phyloP scores from a whole-genome alignment of 2,113 vertebrate species.

The Electrona antarctica region DNA sequence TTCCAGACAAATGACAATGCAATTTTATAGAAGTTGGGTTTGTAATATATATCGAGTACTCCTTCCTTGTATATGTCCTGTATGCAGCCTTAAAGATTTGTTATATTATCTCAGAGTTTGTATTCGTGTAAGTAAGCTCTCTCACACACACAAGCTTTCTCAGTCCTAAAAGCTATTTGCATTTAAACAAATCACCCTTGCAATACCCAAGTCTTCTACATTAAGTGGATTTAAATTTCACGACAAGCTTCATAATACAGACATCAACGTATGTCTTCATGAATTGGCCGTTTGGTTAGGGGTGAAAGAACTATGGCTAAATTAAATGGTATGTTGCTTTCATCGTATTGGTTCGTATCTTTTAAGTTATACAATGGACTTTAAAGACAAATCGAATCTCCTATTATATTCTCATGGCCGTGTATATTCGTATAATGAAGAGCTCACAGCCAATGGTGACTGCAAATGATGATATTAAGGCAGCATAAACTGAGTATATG shows the following conservation, averaged over 20 bases:
- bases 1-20: slow-evolving; percentile 31
- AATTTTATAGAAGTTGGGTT: slow-evolving; percentile 34
- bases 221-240: slow-evolving; percentile 46
- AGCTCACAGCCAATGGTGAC: slow-evolving; percentile 35
- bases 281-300: slow-evolving; percentile 35
- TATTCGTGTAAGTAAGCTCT: slow-evolving; percentile 56
- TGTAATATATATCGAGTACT: slow-evolving; percentile 45
- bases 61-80: slow-evolving; percentile 41
- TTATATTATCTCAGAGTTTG: slow-evolving; percentile 29
- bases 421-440: slow-evolving; percentile 28
- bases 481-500: slow-evolving; percentile 54
- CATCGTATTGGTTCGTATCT: slow-evolving; percentile 48
- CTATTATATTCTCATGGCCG: slow-evolving; percentile 37
- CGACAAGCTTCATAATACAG: slow-evolving; percentile 37
- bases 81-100: slow-evolving; percentile 46
- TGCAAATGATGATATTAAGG: slow-evolving; percentile 52
- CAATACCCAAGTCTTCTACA: slow-evolving; percentile 24
- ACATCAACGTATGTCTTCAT: slow-evolving; percentile 31
- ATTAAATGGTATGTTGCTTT: slow-evolving; percentile 43
- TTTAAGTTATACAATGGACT: slow-evolving; percentile 45
- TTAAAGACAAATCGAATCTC: slow-evolving; percentile 34
- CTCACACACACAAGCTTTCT: slow-evolving; percentile 55
- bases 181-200: slow-evolving; percentile 51
- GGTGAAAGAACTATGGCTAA: slow-evolving; percentile 34
- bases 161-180: slow-evolving; percentile 74